Evolutionary conservation across 2,113 vertebrate species (phyloP).

Genomic region (Megaptera novaeangliae): DNA sequence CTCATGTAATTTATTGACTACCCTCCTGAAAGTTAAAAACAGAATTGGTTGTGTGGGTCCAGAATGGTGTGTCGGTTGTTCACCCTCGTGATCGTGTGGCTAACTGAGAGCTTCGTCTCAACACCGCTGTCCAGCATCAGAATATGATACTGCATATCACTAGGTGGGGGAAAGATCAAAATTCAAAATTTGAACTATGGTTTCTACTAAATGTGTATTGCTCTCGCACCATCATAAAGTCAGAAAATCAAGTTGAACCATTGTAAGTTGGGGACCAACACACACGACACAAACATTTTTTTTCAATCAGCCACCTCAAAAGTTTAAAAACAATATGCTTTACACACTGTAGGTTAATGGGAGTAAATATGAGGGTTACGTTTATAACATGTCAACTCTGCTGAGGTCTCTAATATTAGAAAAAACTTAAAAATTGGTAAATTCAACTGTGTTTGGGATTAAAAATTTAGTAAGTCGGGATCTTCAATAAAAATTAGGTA

Average conservation of each 20-base stretch:
- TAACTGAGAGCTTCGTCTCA: accelerated
- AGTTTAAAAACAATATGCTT: neutral
- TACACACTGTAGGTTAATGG: neutral
- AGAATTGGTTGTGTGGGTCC: neutral
- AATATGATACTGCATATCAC: neutral
- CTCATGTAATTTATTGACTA: neutral
- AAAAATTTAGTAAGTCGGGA: neutral
- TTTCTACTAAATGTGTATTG: neutral
- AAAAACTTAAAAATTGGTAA: neutral
- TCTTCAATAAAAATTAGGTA: neutral
- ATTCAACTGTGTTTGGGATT: neutral
- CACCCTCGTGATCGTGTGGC: accelerated
- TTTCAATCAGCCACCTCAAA: neutral
- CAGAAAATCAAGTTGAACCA: neutral
- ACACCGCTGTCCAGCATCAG: neutral
- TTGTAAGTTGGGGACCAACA: neutral
- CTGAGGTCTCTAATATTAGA: neutral
- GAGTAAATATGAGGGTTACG: neutral
- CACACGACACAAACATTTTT: neutral
- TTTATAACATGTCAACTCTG: neutral
- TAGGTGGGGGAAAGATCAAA: neutral
- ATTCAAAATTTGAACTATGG: neutral
- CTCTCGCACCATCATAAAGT: neutral
- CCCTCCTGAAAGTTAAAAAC: neutral
- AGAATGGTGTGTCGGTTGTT: neutral